A percentile compares a stretch with the other conserved stretches of the same genome.
Evolutionary conservation across 2,113 vertebrate species (phyloP).

Genomic region (Ptilorrhoa leucosticta): DNA sequence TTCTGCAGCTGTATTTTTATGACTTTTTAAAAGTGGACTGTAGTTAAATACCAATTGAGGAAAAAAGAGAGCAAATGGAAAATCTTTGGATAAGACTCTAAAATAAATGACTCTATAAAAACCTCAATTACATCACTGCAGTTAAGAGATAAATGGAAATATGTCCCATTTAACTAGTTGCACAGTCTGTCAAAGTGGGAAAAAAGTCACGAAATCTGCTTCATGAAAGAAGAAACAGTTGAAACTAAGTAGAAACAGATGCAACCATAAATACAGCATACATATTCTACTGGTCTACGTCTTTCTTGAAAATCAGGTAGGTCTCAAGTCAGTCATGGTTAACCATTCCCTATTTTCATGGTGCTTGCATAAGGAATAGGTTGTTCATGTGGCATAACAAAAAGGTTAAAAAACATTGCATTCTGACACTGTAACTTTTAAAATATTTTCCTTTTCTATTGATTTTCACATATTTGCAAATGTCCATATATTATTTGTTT

Average conservation of each 20-base stretch:
- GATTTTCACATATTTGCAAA: neutral
- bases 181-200: neutral
- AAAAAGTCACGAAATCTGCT: neutral
- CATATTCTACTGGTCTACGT: neutral
- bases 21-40: neutral
- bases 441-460: neutral
- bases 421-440: neutral
- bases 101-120: neutral
- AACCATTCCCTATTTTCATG: neutral
- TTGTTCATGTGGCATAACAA: neutral
- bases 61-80: neutral
- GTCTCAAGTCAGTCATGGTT: neutral
- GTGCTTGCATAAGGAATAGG: neutral
- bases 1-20: neutral
- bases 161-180: neutral
- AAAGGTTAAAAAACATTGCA: neutral
- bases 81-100: neutral
- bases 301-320: neutral
- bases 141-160: neutral
- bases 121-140: accelerated
- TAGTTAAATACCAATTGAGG: neutral
- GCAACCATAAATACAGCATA: neutral
- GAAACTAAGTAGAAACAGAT: neutral
- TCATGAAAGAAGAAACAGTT: neutral
- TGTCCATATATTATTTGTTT: neutral